phyloP scores from a whole-genome alignment of 2,113 vertebrate genomes.

The Solea senegalensis region DNA sequence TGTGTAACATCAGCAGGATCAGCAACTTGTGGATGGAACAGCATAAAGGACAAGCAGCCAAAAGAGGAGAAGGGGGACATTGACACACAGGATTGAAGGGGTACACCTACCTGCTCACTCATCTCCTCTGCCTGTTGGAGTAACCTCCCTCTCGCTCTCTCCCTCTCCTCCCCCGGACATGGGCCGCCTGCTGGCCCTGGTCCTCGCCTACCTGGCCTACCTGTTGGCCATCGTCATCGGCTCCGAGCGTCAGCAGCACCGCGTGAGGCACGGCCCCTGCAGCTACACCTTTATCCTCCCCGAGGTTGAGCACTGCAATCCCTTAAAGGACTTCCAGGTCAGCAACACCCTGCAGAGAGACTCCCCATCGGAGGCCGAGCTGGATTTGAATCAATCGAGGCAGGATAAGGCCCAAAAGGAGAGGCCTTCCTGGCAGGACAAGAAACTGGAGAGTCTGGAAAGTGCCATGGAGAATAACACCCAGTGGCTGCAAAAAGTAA shows the following conservation, averaged over 20 bases:
- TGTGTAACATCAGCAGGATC: neutral
- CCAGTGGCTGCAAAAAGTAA: slow-evolving; percentile 87
- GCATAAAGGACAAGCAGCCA: slow-evolving; percentile 41
- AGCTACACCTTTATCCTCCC: slow-evolving; percentile 87
- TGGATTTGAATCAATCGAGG: slow-evolving; percentile 36
- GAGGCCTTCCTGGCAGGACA: slow-evolving; percentile 76
- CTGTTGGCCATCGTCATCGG: slow-evolving; percentile 46
- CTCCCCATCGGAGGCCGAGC: slow-evolving; percentile 65
- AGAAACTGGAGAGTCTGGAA: slow-evolving; percentile 82
- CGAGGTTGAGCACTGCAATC: slow-evolving; percentile 78
- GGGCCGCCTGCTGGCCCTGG: slow-evolving; percentile 66
- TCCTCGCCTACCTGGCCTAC: slow-evolving; percentile 70
- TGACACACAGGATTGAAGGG: slow-evolving; percentile 8
- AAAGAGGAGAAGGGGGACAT: slow-evolving; percentile 34
- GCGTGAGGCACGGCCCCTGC: slow-evolving; percentile 83
- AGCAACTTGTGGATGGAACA: slow-evolving; percentile 49
- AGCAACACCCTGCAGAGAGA: slow-evolving; percentile 84
- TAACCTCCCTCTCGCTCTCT: slow-evolving; percentile 4
- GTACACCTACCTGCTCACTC: slow-evolving; percentile 12
- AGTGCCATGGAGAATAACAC: slow-evolving; percentile 86
- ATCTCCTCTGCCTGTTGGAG: slow-evolving; percentile 29
- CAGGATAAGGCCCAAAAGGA: slow-evolving; percentile 41
- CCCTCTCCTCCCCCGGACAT: slow-evolving; percentile 55
- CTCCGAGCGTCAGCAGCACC: slow-evolving; percentile 78
- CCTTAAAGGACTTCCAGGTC: slow-evolving; percentile 74